Evolutionary conservation across 2,797 vertebrate genomes (phyloP), one percentile per base, ranked within the genome.

Genomic region (Caiman crocodilus): DNA sequence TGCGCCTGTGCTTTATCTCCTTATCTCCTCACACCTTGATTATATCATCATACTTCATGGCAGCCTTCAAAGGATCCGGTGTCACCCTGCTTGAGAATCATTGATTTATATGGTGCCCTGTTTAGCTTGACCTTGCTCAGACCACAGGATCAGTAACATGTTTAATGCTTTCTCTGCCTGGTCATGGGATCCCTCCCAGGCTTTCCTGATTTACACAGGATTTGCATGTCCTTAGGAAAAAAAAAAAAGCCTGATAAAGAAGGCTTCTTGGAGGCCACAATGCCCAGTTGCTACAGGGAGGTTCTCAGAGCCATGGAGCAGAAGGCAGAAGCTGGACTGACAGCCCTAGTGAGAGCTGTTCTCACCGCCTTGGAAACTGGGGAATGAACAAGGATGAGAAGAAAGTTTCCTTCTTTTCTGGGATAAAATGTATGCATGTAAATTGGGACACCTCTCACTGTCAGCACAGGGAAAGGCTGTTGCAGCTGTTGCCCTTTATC

Each of bases 391-490:
- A 58, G 65, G 77, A 88, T 74, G 80, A 94, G 64, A 91, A 89
- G 42, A 21, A 94, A 88, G 23, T 86, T 90, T 80, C 60, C 28
- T 30, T 77, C 76, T 88, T 94, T 77, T 92, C 87, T 56, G 90
- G 88, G 1, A 60, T 82, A 87, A 73, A 91, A 76, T 50, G 65
- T 82, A 63, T 71, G 85, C 90, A 94, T 94, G 79, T 90, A 95
- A 90, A 92, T 65, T 89, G 76, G 42, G 42, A 50, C 10, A 50
- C 84, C 95, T 50, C 42, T 50, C 95, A 87, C 61, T 84, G 89
- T 96, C 94, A 94, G 94, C 92, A 84, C 94, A 95, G 95, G 95
- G 85, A 95, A 50, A 82, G 82, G 79, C 69, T 76, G 79, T 81
- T 30, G 77, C 90, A 94, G 90, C 92, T 94, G 92, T 88, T 96